A percentile compares a stretch with the other conserved stretches of the same genome.
These are phyloP conservation scores for Dasypus novemcinctus DNA, from an alignment of 2,113 vertebrate genomes.

Conservation along the genomic window DNA sequence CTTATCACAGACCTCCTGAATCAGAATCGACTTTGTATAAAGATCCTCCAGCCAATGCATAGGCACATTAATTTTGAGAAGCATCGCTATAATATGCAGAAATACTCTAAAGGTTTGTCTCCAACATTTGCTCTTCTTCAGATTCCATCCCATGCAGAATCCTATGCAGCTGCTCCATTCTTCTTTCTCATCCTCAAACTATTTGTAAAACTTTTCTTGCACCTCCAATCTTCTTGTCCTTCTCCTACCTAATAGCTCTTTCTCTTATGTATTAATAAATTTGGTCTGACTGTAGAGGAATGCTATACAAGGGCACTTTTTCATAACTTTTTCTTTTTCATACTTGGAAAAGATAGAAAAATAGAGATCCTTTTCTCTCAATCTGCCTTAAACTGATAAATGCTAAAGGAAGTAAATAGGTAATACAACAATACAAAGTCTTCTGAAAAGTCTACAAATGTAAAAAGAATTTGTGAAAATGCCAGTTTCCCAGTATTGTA, in stretches of 20 bases:
- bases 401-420: neutral
- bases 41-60: neutral
- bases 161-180: neutral
- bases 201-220: neutral
- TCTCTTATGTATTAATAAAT: neutral
- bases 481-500: neutral
- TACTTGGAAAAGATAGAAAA: neutral
- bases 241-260: neutral
- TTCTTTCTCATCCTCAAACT: neutral
- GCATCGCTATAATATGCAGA: neutral
- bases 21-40: neutral
- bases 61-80: neutral
- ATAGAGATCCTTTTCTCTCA: neutral
- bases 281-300: too few species aligned
- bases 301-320: neutral
- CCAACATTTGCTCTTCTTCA: neutral
- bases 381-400: neutral
- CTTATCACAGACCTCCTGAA: neutral
- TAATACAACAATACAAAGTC: neutral
- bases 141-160: neutral
- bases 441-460: neutral
- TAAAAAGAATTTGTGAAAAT: neutral
- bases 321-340: neutral
- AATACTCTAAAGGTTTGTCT: neutral
- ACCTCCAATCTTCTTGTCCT: neutral